phyloP scores from a whole-genome alignment of 2,113 vertebrate genomes.

The Mus spicilegus region DNA sequence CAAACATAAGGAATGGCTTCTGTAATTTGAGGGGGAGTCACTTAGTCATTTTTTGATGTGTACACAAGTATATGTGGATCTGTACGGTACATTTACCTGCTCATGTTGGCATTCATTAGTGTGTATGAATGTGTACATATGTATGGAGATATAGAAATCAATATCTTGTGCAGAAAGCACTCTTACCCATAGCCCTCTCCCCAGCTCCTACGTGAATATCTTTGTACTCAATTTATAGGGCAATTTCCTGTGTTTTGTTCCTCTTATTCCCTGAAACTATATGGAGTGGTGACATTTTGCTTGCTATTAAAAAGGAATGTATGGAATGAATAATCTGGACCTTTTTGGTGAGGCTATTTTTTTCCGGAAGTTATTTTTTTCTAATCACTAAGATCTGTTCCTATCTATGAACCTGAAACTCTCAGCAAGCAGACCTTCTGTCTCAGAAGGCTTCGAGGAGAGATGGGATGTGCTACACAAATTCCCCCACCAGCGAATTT shows the following conservation, averaged over 20 bases:
- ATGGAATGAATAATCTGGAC: neutral
- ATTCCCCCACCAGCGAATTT: neutral
- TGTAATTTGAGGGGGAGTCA: neutral
- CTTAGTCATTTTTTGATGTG: neutral
- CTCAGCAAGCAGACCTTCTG: neutral
- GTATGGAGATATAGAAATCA: neutral
- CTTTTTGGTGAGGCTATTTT: neutral
- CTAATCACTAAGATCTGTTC: neutral
- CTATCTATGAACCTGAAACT: neutral
- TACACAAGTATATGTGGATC: neutral
- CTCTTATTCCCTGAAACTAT: neutral
- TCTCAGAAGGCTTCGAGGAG: neutral
- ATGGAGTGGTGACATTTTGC: neutral
- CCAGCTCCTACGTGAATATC: neutral
- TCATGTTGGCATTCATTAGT: neutral
- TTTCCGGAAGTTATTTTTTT: neutral
- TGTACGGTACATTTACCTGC: neutral
- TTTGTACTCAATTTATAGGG: neutral
- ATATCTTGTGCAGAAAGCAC: neutral
- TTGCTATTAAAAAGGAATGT: neutral
- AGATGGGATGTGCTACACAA: neutral
- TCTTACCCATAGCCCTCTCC: too few relatives aligned
- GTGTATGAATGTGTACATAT: neutral
- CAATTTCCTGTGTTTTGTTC: neutral
- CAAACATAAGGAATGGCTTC: neutral